phyloP scores from a whole-genome alignment of 2,888 invertebrate genomes.

The Silvanus unidentatus region DNA sequence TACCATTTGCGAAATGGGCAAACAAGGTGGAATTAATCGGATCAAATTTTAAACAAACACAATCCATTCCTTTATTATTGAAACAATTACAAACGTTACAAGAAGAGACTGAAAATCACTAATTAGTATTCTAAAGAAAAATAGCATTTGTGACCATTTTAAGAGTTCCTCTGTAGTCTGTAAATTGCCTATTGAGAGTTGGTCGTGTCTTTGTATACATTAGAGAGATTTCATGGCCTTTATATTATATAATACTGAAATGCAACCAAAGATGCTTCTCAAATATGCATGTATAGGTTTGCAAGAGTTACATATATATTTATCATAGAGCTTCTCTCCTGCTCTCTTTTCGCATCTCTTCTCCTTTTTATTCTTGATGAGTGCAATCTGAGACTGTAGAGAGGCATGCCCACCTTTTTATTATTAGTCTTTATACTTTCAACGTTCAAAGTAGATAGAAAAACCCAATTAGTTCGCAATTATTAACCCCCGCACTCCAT shows the following conservation, averaged over 20 bases:
- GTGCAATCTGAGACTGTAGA: neutral
- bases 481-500: conserved; percentile 19
- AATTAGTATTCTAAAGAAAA: conserved; percentile 2
- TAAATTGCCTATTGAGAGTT: neutral
- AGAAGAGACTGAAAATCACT: neutral
- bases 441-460: conserved; percentile 16
- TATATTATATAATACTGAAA: no score
- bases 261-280: conserved; percentile 16
- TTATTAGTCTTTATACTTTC: conserved; percentile 13
- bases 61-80: no score
- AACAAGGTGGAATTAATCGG: no score
- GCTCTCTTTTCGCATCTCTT: no score
- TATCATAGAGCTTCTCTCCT: no score
- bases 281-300: no score
- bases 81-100: no score
- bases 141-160: neutral
- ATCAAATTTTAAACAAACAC: no score
- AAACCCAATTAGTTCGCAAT: conserved; percentile 21
- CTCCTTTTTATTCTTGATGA: neutral
- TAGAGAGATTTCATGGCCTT: conserved; percentile 24
- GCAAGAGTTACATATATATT: no score
- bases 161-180: neutral
- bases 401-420: conserved; percentile 13
- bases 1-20: no score
- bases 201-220: conserved; percentile 24